Evolutionary conservation across 2,797 vertebrate genomes (phyloP).

Genomic region (Brotula barbata): DNA sequence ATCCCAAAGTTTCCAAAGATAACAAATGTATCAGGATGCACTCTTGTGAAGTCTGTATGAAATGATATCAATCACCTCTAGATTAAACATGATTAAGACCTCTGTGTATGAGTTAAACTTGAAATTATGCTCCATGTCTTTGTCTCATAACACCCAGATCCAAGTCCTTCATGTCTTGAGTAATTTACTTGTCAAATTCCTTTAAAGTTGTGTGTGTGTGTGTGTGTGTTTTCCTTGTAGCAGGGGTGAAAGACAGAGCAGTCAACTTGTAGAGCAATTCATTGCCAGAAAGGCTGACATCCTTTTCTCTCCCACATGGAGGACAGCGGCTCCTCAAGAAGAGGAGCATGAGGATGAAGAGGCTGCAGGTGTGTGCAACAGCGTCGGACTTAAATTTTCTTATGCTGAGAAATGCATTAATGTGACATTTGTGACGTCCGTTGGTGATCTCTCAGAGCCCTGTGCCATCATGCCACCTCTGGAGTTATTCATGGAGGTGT

Average conservation of each 20-base stretch:
- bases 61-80: too few species aligned
- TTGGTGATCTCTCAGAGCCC: constrained; percentile 75
- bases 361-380: constrained; percentile 76
- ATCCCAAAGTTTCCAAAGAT: too few species aligned
- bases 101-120: too few species aligned
- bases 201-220: not conserved
- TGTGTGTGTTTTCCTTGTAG: constrained; percentile 57
- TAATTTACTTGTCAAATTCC: not conserved
- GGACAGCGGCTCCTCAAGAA: constrained; percentile 68
- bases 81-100: too few species aligned
- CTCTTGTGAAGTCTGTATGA: too few species aligned
- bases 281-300: constrained; percentile 94
- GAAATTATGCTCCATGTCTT: too few species aligned
- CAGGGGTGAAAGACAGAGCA: constrained; percentile 74
- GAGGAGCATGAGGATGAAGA: constrained; percentile 80
- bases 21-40: too few species aligned
- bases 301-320: constrained; percentile 90
- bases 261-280: constrained; percentile 88
- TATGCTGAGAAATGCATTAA: not conserved
- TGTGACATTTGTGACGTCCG: not conserved
- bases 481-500: constrained; percentile 93
- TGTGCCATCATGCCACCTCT: constrained; percentile 90
- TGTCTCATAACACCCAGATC: not conserved
- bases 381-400: not conserved
- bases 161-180: not conserved